Base-by-base conservation (phyloP, 2,113 vertebrate genomes). In the Equus quagga region DNA sequence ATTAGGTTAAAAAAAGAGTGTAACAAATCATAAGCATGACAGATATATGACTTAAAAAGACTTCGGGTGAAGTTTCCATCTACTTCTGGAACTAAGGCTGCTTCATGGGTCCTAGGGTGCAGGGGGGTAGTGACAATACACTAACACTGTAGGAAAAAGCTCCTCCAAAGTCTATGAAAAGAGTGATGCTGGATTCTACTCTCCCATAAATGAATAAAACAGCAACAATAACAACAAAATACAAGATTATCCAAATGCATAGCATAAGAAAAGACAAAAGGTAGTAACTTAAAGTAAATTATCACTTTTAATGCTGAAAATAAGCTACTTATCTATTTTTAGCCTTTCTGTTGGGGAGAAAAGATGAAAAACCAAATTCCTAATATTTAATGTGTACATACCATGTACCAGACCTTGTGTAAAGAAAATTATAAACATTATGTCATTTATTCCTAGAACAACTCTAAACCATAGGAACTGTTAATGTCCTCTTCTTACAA, bases 301-400 rank as follows among this genome's bases (percentile, higher is more conserved):
- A 51, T 17, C 12, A 67, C 33, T 83, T 91, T 89, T 31, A 82
- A 76, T 80, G 15, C 8, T 90, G n/a, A 85, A 89, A 89, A 86
- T 36, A 89, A 95, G 17, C 9, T 87, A 49, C 4, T 65, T 69
- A 33, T 14, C 9, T 44, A 80, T 7, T 41, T 81, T 49, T 41
- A 73, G 41, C 2, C 24, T 17, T 93, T 67, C 14, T 23, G 26
- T 78, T 72, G 31, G 24, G 10, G 1, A 93, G 46, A 83, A 95
- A 73, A 70, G 11, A 58, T 51, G 49, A 31, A 46, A 51, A 1
- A 26, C 1, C 8, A 73, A 54, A 93, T 75, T 51, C 15, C 3
- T 94, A 51, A 85, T 51, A 36, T 90, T 58, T 70, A 70, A 81
- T 23, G 19, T 58, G 41, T 7, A 31, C 7, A 18, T 23, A 64